Percentiles rank a stretch among this genome's conserved stretches.
Evolutionary conservation across 2,888 invertebrate genomes (phyloP).

Genomic region (Alviniconcha strummeri): DNA sequence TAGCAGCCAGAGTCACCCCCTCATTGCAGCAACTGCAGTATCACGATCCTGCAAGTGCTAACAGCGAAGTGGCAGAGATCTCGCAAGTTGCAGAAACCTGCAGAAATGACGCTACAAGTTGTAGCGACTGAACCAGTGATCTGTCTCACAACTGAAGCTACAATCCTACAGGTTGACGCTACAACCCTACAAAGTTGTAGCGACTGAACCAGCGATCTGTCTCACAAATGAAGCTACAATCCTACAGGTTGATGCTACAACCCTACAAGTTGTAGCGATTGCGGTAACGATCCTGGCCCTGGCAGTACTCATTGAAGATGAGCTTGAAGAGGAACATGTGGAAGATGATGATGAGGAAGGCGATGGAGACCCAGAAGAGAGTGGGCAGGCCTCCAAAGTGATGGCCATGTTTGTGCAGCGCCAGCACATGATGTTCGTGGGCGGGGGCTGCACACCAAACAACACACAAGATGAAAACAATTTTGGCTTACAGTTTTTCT

Average conservation of each 20-base stretch:
- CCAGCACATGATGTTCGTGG: conserved; percentile 92
- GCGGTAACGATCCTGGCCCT: conserved; percentile 60
- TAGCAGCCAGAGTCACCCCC: too few relatives aligned
- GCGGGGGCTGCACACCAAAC: conserved; percentile 82
- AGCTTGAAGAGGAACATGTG: conserved; percentile 94
- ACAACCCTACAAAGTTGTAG: conserved; percentile 46
- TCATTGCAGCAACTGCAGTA: too few relatives aligned
- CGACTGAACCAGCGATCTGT: background rate
- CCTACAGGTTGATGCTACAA: background rate
- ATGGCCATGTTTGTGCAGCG: conserved; percentile 92
- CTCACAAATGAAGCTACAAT: background rate
- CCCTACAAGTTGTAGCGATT: conserved; percentile 60
- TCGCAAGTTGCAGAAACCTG: too few relatives aligned
- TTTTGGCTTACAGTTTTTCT: background rate
- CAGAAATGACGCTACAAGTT: too few relatives aligned
- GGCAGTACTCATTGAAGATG: conserved; percentile 91
- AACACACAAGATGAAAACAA: background rate
- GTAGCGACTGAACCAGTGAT: background rate
- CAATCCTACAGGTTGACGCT: background rate
- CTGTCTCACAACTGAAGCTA: background rate
- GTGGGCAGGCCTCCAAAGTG: conserved; percentile 92
- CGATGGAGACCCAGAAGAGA: conserved; percentile 93
- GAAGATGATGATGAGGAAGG: conserved; percentile 90
- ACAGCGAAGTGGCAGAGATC: too few relatives aligned
- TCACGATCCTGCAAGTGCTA: too few relatives aligned